Percentiles rank a stretch among this genome's conserved stretches.
Evolutionary conservation across 35 echinoderm and acorn worm genomes (phyloP).

Genomic region (Apostichopus parvimensis): DNA sequence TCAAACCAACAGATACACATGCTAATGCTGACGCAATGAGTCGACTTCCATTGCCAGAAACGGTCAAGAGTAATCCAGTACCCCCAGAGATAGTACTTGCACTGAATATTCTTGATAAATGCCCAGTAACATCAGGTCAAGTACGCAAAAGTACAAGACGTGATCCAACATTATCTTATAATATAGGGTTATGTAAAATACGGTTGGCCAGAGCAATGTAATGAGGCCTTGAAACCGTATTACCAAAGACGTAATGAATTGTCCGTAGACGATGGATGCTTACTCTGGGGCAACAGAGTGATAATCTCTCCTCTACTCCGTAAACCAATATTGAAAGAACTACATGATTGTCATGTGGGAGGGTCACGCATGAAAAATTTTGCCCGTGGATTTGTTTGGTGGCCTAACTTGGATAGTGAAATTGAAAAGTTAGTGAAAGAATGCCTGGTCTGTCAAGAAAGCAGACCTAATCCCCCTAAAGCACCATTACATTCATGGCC

Average conservation of each 20-base stretch:
- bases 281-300: slow-evolving; percentile 63
- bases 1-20: slow-evolving; percentile 19
- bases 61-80: no score
- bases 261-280: slow-evolving; percentile 46
- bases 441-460: slow-evolving; percentile 41
- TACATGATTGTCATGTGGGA: slow-evolving; percentile 70
- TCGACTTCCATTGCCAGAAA: slow-evolving; percentile 5
- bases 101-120: neutral
- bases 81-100: no score
- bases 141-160: slow-evolving; percentile 40
- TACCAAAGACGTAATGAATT: slow-evolving; percentile 54
- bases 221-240: slow-evolving; percentile 55
- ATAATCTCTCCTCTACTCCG: neutral
- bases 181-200: slow-evolving; percentile 25
- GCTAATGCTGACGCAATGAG: slow-evolving; percentile 55
- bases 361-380: slow-evolving; percentile 39
- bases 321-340: slow-evolving; percentile 36
- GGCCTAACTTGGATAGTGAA: slow-evolving; percentile 59
- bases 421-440: slow-evolving; percentile 39
- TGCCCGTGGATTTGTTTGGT: slow-evolving; percentile 59
- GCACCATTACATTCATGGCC: slow-evolving; percentile 37
- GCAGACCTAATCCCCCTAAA: slow-evolving; percentile 27
- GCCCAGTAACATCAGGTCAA: slow-evolving; percentile 51
- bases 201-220: neutral
- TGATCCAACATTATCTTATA: slow-evolving; percentile 55